Conservation (phyloP, 2,888 invertebrate genomes). For the Mongoloraphidia duomilia region DNA sequence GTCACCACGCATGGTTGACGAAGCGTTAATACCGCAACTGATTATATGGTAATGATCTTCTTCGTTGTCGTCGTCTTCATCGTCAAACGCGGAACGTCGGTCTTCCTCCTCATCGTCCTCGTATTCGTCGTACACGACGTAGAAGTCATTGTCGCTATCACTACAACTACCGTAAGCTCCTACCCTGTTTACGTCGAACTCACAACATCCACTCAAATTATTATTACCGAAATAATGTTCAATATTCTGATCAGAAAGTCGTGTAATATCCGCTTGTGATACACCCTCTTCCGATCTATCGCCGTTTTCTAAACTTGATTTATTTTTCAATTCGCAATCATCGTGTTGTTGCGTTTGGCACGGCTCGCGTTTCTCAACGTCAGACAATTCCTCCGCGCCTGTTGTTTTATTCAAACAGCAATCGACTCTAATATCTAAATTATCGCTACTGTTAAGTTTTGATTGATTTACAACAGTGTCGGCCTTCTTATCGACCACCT, state of each 20-base stretch:
- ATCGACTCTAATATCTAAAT: too few species aligned
- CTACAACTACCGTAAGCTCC: constrained; percentile 18
- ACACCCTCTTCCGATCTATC: too few species aligned
- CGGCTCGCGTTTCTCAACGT: too few species aligned
- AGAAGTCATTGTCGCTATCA: constrained; percentile 19
- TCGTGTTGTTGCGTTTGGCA: too few species aligned
- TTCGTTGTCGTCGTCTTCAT: not conserved
- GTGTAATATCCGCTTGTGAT: too few species aligned
- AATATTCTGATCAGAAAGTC: not conserved
- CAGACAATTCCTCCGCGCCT: too few species aligned
- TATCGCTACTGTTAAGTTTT: too few species aligned
- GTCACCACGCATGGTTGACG: constrained; percentile 35
- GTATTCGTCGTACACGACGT: constrained; percentile 28
- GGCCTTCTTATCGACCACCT: constrained; percentile 17
- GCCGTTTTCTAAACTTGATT: too few species aligned
- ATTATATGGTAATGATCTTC: constrained; percentile 7
- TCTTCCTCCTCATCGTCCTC: constrained; percentile 19
- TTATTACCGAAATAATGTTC: not conserved
- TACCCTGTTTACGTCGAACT: constrained; percentile 24
- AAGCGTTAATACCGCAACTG: not conserved
- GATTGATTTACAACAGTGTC: not conserved
- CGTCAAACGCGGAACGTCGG: constrained; percentile 7
- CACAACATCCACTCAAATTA: constrained; percentile 19
- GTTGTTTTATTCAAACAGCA: too few species aligned
- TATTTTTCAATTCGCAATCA: too few species aligned